phyloP scores from a whole-genome alignment of 2,888 invertebrate genomes.

The Caenorhabditis sulstoni region DNA sequence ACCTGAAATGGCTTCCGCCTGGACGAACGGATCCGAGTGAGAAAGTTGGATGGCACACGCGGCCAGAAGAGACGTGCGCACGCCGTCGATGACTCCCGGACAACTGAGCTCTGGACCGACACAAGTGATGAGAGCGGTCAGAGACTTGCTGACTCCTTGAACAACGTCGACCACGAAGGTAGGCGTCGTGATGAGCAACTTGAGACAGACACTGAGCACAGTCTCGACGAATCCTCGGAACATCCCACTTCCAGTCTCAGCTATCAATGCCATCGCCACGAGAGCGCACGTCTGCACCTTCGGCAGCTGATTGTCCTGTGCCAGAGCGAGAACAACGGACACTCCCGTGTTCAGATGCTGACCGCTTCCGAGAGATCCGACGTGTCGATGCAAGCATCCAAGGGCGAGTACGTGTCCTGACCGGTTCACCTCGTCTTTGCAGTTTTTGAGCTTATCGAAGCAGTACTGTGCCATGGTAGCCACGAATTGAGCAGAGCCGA shows the following conservation, averaged over 20 bases:
- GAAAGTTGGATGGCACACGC: slow-evolving; percentile 90
- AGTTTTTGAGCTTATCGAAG: slow-evolving; percentile 87
- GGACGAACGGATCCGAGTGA: slow-evolving; percentile 88
- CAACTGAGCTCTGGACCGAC: slow-evolving; percentile 92
- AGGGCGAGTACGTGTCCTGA: slow-evolving; percentile 92
- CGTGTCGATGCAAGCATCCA: slow-evolving; percentile 90
- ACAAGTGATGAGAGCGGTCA: slow-evolving; percentile 96
- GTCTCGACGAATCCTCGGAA: slow-evolving; percentile 96
- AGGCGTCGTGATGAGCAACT: slow-evolving; percentile 83
- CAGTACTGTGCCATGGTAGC: slow-evolving; percentile 92
- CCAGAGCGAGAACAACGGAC: slow-evolving; percentile 92
- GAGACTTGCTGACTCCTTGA: slow-evolving; percentile 79
- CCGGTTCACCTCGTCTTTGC: slow-evolving; percentile 90
- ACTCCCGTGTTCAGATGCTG: slow-evolving; percentile 95
- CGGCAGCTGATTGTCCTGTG: slow-evolving; percentile 93
- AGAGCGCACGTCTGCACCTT: slow-evolving; percentile 91
- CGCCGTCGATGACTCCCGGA: slow-evolving; percentile 86
- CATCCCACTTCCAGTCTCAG: slow-evolving; percentile 99
- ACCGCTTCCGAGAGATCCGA: slow-evolving; percentile 92
- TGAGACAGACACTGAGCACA: slow-evolving; percentile 91
- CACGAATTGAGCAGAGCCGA: slow-evolving; percentile 89
- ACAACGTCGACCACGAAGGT: slow-evolving; percentile 75
- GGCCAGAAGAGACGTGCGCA: slow-evolving; percentile 90
- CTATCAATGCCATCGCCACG: slow-evolving; percentile 94
- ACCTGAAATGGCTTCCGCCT: slow-evolving; percentile 95